Base-by-base conservation (phyloP, 2,888 invertebrate genomes). In the Nephrotoma appendiculata region DNA sequence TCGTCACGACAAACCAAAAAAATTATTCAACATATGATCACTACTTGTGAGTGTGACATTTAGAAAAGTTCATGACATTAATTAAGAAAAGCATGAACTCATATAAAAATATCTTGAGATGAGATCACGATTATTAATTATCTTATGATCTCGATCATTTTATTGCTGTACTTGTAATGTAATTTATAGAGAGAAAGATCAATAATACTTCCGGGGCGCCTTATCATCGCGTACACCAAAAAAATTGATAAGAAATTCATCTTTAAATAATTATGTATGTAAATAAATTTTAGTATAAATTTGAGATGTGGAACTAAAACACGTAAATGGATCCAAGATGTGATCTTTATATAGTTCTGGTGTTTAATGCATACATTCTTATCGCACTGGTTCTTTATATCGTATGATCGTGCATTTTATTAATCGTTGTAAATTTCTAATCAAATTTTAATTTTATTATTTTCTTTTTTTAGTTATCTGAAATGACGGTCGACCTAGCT, bases 401-500 rank as follows among this genome's bases (percentile, higher is more conserved):
- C 6, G 41, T 41, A 41, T 85, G n/a, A 57, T 15, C 5, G 7
- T 31, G 31, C 31, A 52, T 86, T 41, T n/a, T 44, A 83, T 83
- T 83, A 83, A 43, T 86, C 12, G n/a, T 31, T 31, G 31, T 31
- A 31, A 2, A 31, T 31, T 31, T 12, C 3, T 31, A 31, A 31
- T 31, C 31, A 31, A 31, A 31, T 31, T 31, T 31, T 31, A 31
- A 31, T 86, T 71, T 86, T 57, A 11, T 83, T 43, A n/a, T 83
- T 87, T 89, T 88, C 87, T n/a, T 87, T 88, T 92, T 91, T 0
- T 92, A 98, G 98, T 92, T 98, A 90, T 96, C 97, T 89, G 98
- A 98, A 92, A 95, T 98, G 92, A 96, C 97, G 87, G 96, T 97
- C 42, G 98, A 98, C 91, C 93, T 98, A 88, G 95, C 97, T 2